Percentiles rank a stretch among this genome's conserved stretches.
Evolutionary conservation across 2,797 vertebrate species (phyloP).

Genomic region (Kryptolebias ocellatus): DNA sequence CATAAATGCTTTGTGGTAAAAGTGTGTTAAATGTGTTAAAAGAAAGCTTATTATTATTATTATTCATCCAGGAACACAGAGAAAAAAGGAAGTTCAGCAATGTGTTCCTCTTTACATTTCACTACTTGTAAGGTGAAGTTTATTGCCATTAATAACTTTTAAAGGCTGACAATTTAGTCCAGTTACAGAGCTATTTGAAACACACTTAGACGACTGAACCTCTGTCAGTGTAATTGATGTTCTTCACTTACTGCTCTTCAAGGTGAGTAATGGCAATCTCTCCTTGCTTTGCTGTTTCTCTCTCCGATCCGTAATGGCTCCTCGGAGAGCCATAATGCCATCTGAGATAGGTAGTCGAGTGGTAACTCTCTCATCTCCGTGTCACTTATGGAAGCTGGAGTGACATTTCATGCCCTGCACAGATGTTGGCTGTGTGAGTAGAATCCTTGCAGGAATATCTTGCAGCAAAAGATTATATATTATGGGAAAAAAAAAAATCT

Average conservation of each 20-base stretch:
- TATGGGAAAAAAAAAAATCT: neutral
- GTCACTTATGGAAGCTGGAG: constrained; percentile 43
- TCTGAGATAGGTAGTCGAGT: constrained; percentile 29
- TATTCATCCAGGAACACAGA: neutral
- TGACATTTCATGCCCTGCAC: constrained; percentile 29
- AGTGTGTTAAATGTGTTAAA: too few relatives aligned
- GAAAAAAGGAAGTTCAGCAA: constrained; percentile 9
- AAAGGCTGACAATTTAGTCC: constrained; percentile 40
- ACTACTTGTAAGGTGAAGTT: constrained; percentile 35
- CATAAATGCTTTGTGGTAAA: too few relatives aligned
- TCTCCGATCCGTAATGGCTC: constrained; percentile 53
- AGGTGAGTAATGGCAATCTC: constrained; percentile 67
- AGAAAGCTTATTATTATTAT: too few relatives aligned
- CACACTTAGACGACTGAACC: constrained; percentile 43
- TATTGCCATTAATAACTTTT: constrained; percentile 45
- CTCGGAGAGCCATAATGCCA: constrained; percentile 64
- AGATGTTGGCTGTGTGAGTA: constrained; percentile 1
- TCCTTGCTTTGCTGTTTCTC: constrained; percentile 39
- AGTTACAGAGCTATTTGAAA: constrained; percentile 37
- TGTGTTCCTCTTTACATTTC: constrained; percentile 29
- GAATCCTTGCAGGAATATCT: constrained; percentile 10
- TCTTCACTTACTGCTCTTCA: constrained; percentile 58
- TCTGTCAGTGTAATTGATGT: constrained; percentile 63
- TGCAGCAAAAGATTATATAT: neutral
- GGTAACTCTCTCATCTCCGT: constrained; percentile 53